A percentile compares a stretch with the other conserved stretches of the same genome.
Conservation (phyloP, 2,797 vertebrate genomes). For the Sebastolobus altivelis region DNA sequence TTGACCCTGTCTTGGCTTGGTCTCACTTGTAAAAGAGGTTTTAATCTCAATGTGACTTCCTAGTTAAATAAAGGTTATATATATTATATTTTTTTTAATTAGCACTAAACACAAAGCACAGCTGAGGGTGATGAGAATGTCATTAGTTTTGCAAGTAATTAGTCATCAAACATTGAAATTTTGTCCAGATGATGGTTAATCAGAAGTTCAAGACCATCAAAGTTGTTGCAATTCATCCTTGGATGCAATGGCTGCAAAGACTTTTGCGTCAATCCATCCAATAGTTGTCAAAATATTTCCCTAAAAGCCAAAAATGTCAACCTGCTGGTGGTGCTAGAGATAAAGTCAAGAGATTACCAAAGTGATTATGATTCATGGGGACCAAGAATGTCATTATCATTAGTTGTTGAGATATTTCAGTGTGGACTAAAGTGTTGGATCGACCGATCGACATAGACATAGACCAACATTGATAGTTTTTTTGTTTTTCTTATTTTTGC, state of each 20-base stretch:
- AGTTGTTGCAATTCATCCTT: no score
- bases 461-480: not conserved
- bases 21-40: no score
- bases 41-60: no score
- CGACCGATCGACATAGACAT: not conserved
- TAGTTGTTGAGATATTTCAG: not conserved
- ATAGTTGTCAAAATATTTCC: not conserved
- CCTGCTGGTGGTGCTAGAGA: not conserved
- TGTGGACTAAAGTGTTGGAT: not conserved
- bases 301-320: not conserved
- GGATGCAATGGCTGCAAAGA: not conserved
- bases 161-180: no score
- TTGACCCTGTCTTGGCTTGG: no score
- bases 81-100: not conserved
- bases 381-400: not conserved
- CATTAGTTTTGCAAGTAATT: no score
- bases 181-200: not conserved
- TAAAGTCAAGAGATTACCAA: not conserved
- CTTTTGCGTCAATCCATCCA: not conserved
- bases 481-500: not conserved
- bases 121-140: no score
- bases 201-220: not conserved
- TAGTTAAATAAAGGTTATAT: no score
- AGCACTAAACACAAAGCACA: not conserved
- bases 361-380: not conserved